Evolutionary conservation across 2,888 invertebrate genomes (phyloP).

Genomic region (Diaperis boleti): DNA sequence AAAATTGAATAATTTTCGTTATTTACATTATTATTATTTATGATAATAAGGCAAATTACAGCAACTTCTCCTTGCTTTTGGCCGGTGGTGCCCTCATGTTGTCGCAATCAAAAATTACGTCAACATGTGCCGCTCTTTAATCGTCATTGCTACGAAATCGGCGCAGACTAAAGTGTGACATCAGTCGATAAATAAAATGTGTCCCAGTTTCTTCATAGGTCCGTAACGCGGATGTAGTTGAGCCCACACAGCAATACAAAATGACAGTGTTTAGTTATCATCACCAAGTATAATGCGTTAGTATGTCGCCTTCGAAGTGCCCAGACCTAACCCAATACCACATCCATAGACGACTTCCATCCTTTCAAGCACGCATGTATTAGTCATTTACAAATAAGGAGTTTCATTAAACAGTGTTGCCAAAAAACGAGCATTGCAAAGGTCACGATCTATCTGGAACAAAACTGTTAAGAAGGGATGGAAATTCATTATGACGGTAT

Average conservation of each 20-base stretch:
- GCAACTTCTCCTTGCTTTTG: too few relatives aligned
- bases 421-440: slow-evolving; percentile 10
- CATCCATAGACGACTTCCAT: slow-evolving; percentile 5
- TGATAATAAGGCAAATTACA: too few relatives aligned
- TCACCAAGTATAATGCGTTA: slow-evolving; percentile 28
- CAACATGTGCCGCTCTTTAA: slow-evolving; percentile 13
- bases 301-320: slow-evolving; percentile 13
- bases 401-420: slow-evolving; percentile 22
- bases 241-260: slow-evolving; percentile 27
- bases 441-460: slow-evolving; percentile 12
- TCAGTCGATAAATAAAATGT: slow-evolving; percentile 13
- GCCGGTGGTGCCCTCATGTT: too few relatives aligned
- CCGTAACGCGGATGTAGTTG: slow-evolving; percentile 29
- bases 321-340: slow-evolving; percentile 29
- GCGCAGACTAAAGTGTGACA: slow-evolving; percentile 4
- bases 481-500: too few relatives aligned
- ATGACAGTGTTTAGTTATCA: slow-evolving; percentile 32
- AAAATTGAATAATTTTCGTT: neutral
- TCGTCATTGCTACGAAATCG: slow-evolving; percentile 1
- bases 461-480: too few relatives aligned
- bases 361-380: neutral
- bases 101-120: neutral
- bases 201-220: slow-evolving; percentile 19
- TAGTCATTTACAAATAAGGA: slow-evolving; percentile 25
- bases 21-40: too few relatives aligned